These are phyloP conservation scores for Amorpha juglandis DNA, from an alignment of 2,888 invertebrate genomes.

Conservation along the genomic window DNA sequence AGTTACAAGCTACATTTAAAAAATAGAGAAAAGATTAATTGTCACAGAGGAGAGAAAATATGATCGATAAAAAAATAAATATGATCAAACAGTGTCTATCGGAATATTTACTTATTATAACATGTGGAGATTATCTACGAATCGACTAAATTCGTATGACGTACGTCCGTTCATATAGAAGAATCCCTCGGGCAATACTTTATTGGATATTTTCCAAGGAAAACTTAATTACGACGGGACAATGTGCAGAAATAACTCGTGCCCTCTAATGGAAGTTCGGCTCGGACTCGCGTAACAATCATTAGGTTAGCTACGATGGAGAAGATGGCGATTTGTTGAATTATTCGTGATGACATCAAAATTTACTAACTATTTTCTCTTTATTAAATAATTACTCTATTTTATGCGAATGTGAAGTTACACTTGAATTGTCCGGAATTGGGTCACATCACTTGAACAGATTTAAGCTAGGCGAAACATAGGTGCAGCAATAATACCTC, in stretches of 20 bases:
- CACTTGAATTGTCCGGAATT: too few species aligned
- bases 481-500: too few species aligned
- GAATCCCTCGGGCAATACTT: constrained; percentile 52
- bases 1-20: too few species aligned
- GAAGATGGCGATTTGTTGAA: too few species aligned
- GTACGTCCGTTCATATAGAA: constrained; percentile 45
- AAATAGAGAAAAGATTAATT: background rate
- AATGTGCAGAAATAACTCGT: constrained; percentile 53
- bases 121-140: constrained; percentile 14
- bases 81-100: constrained; percentile 1
- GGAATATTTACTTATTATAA: constrained; percentile 13
- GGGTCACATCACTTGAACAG: too few species aligned
- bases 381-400: too few species aligned
- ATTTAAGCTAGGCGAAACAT: too few species aligned
- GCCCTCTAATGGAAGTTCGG: constrained; percentile 50
- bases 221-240: constrained; percentile 67
- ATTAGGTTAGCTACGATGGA: background rate
- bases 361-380: too few species aligned
- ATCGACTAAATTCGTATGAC: constrained; percentile 38
- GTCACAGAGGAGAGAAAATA: constrained; percentile 20
- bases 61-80: constrained; percentile 6
- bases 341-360: too few species aligned
- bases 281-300: constrained; percentile 39
- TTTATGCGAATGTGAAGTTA: too few species aligned
- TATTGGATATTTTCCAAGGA: constrained; percentile 69